Evolutionary conservation across 2,888 invertebrate species (phyloP).

Genomic region (Epinotia ramella): DNA sequence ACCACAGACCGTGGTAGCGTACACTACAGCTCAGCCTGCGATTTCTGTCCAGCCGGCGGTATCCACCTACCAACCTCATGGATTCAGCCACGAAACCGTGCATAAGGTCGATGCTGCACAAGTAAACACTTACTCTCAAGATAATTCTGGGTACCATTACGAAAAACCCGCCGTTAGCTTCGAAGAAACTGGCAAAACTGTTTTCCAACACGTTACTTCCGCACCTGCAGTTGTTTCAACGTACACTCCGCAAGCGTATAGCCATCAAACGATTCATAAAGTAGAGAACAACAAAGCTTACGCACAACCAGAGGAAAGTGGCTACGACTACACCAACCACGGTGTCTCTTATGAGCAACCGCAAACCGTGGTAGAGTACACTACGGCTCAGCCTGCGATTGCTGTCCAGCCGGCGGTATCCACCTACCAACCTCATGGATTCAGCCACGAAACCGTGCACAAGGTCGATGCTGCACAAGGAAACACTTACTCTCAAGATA

Average conservation of each 20-base stretch:
- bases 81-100: conserved; percentile 45
- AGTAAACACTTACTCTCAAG: conserved; percentile 61
- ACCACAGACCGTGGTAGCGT: conserved; percentile 17
- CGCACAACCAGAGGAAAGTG: conserved; percentile 37
- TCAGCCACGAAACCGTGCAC: conserved; percentile 62
- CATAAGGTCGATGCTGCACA: conserved; percentile 68
- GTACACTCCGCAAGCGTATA: conserved; percentile 60
- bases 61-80: conserved; percentile 18
- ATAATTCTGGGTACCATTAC: conserved; percentile 61
- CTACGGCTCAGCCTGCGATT: conserved; percentile 58
- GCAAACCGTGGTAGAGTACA: conserved; percentile 55
- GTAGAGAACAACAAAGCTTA: conserved; percentile 51
- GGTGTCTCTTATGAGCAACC: conserved; percentile 56
- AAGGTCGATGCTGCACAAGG: conserved; percentile 66
- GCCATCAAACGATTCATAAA: conserved; percentile 69
- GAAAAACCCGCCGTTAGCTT: conserved; percentile 61
- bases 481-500: conserved; percentile 58
- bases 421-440: conserved; percentile 65
- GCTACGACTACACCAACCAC: conserved; percentile 54
- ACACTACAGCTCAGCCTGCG: conserved; percentile 14
- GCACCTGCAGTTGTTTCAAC: conserved; percentile 61
- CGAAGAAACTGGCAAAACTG: conserved; percentile 61
- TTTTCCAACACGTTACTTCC: conserved; percentile 63
- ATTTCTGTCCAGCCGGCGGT: not conserved
- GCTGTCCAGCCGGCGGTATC: conserved; percentile 57